Evolutionary conservation across 92 coral and sea anemone species (phyloP).

Genomic region (Anthopleura xanthogrammica): DNA sequence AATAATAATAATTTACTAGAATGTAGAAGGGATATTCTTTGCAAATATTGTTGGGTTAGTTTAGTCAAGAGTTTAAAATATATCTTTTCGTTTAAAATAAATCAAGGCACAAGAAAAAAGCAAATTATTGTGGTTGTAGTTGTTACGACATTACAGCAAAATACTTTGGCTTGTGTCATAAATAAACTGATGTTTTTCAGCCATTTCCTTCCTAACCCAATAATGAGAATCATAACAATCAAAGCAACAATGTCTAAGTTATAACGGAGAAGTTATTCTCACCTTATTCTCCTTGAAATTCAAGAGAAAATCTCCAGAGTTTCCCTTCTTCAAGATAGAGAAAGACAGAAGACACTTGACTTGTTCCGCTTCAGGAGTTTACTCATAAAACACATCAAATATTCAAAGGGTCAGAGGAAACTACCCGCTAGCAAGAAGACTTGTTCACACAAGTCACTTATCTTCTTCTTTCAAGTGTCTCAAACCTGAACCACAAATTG

Average conservation of each 20-base stretch:
- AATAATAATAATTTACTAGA: not conserved
- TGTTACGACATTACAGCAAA: too few relatives aligned
- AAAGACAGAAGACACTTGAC: slow-evolving; percentile 5
- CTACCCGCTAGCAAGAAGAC: slow-evolving; percentile 12
- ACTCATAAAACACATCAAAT: slow-evolving; percentile 47
- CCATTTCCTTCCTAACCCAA: too few relatives aligned
- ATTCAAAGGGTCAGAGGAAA: slow-evolving; percentile 49
- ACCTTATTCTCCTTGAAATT: slow-evolving; percentile 30
- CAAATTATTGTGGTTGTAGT: too few relatives aligned
- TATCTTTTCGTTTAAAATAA: too few relatives aligned
- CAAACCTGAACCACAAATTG: not conserved
- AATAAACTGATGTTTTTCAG: too few relatives aligned
- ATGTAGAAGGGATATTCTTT: not conserved
- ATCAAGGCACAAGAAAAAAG: too few relatives aligned
- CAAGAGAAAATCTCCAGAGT: slow-evolving; percentile 26
- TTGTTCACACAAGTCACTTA: not conserved
- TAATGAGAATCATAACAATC: not conserved
- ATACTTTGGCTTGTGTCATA: too few relatives aligned
- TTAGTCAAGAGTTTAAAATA: too few relatives aligned
- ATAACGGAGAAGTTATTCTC: not conserved
- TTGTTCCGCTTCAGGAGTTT: slow-evolving; percentile 36
- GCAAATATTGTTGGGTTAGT: not conserved
- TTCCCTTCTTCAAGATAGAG: not conserved
- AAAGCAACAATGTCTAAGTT: not conserved
- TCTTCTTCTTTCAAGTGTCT: not conserved